Evolutionary conservation across 1,140 invertebrate species (phyloP).

Genomic region (Trachymyrmex cornetzi): DNA sequence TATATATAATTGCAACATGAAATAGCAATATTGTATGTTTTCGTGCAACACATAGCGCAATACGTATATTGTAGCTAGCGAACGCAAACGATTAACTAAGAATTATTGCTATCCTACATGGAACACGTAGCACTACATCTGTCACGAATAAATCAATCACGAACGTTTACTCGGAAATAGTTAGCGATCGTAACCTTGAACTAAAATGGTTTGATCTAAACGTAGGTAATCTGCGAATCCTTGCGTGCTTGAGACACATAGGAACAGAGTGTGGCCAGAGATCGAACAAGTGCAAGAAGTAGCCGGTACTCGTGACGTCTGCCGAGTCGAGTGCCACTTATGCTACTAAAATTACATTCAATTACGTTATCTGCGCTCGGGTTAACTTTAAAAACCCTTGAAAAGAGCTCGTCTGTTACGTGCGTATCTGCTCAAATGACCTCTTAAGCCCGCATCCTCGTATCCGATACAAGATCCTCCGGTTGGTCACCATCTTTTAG

Average conservation of each 20-base stretch:
- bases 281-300: slow-evolving; percentile 81
- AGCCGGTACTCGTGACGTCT: slow-evolving; percentile 85
- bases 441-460: slow-evolving; percentile 77
- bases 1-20: background rate
- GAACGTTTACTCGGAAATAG: slow-evolving; percentile 54
- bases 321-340: slow-evolving; percentile 85
- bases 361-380: slow-evolving; percentile 85
- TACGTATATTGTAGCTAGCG: background rate
- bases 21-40: background rate
- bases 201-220: slow-evolving; percentile 69
- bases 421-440: slow-evolving; percentile 78
- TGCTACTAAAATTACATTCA: slow-evolving; percentile 87
- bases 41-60: background rate
- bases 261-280: slow-evolving; percentile 73
- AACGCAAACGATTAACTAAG: slow-evolving; percentile 29
- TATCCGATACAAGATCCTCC: slow-evolving; percentile 67
- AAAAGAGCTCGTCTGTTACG: slow-evolving; percentile 80
- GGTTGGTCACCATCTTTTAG: slow-evolving; percentile 23
- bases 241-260: slow-evolving; percentile 67
- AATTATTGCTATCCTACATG: slow-evolving; percentile 47
- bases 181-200: slow-evolving; percentile 71
- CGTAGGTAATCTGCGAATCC: slow-evolving; percentile 64
- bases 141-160: slow-evolving; percentile 51
- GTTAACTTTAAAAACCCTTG: slow-evolving; percentile 83
- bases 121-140: slow-evolving; percentile 20